These are phyloP conservation scores for Parauchenoglanis ngamensis DNA, from an alignment of 2,797 vertebrate species.

Conservation along the genomic window DNA sequence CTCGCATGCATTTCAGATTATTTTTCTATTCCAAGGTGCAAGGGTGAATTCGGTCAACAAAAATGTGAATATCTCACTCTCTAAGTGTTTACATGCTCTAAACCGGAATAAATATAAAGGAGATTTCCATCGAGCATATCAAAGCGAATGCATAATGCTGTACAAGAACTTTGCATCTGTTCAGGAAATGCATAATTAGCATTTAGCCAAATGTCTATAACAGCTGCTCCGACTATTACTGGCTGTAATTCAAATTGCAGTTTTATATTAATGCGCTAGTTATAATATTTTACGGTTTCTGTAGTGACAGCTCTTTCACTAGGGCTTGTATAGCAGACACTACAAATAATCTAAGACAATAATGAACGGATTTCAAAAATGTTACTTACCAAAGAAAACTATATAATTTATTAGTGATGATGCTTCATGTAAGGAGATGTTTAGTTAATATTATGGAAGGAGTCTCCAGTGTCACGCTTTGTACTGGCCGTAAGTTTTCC, in stretches of 20 bases:
- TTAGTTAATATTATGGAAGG: background rate
- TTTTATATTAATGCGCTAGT: background rate
- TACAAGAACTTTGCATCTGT: background rate
- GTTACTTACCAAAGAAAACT: background rate
- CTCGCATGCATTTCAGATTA: conserved; percentile 1
- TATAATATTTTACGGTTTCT: background rate
- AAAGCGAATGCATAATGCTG: background rate
- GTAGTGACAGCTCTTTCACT: background rate
- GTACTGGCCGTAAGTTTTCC: background rate
- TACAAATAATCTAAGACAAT: background rate
- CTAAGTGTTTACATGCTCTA: background rate
- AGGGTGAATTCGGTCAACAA: background rate
- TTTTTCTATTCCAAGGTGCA: conserved; percentile 2
- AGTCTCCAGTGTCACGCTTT: background rate
- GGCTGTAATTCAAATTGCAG: background rate
- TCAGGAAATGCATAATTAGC: background rate
- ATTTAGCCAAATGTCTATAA: background rate
- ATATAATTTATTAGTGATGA: background rate
- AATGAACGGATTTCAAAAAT: background rate
- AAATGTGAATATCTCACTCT: background rate
- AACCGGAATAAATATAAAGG: background rate
- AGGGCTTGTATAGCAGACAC: background rate
- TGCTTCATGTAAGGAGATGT: background rate
- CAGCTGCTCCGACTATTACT: background rate
- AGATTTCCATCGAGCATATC: background rate